Evolutionary conservation across 2,888 invertebrate genomes (phyloP), one percentile per base, ranked within the genome.

Genomic region (Synergus laeviventris): DNA sequence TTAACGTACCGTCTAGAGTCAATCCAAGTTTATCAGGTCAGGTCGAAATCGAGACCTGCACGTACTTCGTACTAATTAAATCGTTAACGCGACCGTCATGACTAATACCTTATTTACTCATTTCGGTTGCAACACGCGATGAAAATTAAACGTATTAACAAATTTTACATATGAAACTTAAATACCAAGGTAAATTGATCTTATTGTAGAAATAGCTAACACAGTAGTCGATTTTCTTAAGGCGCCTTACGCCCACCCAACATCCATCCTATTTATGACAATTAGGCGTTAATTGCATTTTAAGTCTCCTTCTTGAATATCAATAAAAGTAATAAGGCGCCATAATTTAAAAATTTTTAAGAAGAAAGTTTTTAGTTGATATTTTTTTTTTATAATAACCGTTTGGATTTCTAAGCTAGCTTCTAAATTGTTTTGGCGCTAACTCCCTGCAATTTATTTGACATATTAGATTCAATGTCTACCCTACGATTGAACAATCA

Each of bases 21-120:
- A 45, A 49, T 70, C 49, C 31, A 9, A 70, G 36, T 70, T 70
- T 79, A 81, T 77, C 75, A 75, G 56, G 45, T 56, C 77, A 76
- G 86, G 85, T 88, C 86, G 83, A 80, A 79, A 78, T 76, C 74
- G 78, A 83, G 84, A 86, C 88, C 87, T 85, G 81, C 87, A 88
- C 87, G 88, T 86, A 83, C 82, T 49, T 61, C 75, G 78, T 78
- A 77, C 84, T 86, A 88, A 88, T 89, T 86, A 88, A 87, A 75
- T 84, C 81, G 79, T 84, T 83, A 76, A 74, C 79, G 81, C 80
- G 78, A 82, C 84, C 80, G 80, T 74, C 81, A 84, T 85, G 83
- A 84, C 80, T 82, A 84, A 83, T 82, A 79, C 76, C 73, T 76
- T 74, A 64, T 76, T 76, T 62, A 64, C 24, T 42, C 56, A 75